phyloP scores from a whole-genome alignment of 53 echinoderm and acorn worm species.

The Holothuria leucospilota region DNA sequence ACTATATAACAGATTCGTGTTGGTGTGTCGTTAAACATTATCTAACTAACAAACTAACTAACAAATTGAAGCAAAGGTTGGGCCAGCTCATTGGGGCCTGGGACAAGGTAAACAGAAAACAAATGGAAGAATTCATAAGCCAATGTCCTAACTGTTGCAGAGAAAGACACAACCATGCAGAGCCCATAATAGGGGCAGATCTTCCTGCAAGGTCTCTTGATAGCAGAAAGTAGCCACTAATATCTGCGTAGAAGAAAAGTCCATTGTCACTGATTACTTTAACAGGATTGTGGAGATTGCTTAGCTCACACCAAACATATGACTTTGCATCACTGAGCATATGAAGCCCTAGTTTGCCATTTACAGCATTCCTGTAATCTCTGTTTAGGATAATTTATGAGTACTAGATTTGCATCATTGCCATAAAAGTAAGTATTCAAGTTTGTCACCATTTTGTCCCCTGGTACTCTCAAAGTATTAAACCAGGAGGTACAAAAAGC shows the following conservation, averaged over 20 bases:
- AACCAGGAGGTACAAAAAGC: too few species aligned
- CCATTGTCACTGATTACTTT: constrained; percentile 62
- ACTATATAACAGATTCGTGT: too few species aligned
- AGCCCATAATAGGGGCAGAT: constrained; percentile 41
- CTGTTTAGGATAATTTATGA: constrained; percentile 40
- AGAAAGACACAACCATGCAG: constrained; percentile 45
- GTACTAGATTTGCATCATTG: constrained; percentile 25
- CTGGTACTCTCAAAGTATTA: too few species aligned
- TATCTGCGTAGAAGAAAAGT: constrained; percentile 57
- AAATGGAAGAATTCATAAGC: constrained; percentile 52
- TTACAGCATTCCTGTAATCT: constrained; percentile 50
- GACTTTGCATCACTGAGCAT: constrained; percentile 16
- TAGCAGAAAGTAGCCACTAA: constrained; percentile 66
- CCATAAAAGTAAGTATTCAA: constrained; percentile 5
- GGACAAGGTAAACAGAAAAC: too few species aligned
- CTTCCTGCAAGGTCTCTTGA: constrained; percentile 31
- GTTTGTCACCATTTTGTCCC: constrained; percentile 50
- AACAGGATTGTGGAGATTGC: constrained; percentile 47
- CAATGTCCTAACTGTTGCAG: constrained; percentile 55
- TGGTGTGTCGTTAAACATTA: too few species aligned
- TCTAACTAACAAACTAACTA: too few species aligned
- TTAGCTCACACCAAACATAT: not conserved
- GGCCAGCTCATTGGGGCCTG: too few species aligned
- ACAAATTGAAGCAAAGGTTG: too few species aligned
- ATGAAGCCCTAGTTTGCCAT: constrained; percentile 38